Base-by-base conservation (phyloP, 1,140 invertebrate genomes). In the Drosophila hydei region DNA sequence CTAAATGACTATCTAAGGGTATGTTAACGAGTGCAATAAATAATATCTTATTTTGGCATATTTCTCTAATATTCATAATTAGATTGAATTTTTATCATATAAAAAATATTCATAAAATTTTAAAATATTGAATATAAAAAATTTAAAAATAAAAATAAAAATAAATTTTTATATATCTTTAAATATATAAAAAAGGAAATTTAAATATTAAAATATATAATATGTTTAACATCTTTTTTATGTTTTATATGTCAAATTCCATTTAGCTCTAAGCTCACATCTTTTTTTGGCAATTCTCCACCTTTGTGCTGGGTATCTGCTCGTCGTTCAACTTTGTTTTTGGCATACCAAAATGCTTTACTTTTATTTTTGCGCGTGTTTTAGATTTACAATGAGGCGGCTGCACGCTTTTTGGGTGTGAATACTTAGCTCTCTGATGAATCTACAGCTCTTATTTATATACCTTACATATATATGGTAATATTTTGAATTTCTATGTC, bases 381-480 rank as follows among this genome's bases (percentile, higher is more conserved):
- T 58, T 27, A 8, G 14, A 58, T 4, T 25, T 55, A 38, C 48
- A 42, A 56, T 47, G 27, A 50, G 30, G 12, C 43, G 43, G 52
- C 14, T 27, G 19, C 25, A 11, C 19, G 19, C 38, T 38, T 58
- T 25, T 19, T 33, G 47, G 48, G 38, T 69, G 55, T 30, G 52
- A 16, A 25, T 43, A 7, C 16, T 19, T 43, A 27, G 48, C 16
- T 38, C 27, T 23, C 21, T 6, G 47, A 27, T 42, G 3, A 18
- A 58, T 43, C 14, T 12, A 16, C 21, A 12, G 6, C n/a, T 19
- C 14, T 25, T 54, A 11, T 38, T 38, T 9, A 33, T 38, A 42
- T 45, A 14, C 21, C 25, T 3, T 48, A 7, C n/a, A 33, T n/a
- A 21, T 23, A 21, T 21, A 21, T 45, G 43, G 0, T 45, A 14